Evolutionary conservation across 2,113 vertebrate species (phyloP), one percentile per base, ranked within the genome.

Genomic region (Macroglossus sobrinus): DNA sequence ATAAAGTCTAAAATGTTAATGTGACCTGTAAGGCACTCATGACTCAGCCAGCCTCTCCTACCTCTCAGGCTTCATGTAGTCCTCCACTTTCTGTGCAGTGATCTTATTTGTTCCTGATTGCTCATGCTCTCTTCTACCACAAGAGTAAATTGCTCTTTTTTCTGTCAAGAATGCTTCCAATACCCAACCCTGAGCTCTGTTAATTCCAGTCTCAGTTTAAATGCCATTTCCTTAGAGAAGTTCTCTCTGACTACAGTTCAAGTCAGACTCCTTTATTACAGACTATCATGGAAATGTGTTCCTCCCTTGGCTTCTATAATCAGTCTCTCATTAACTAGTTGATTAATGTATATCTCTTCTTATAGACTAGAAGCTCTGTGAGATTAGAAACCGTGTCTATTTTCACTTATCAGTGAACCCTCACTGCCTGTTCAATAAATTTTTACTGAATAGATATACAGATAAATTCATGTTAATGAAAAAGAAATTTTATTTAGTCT

Each of bases 241-340:
- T 19, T 59, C 45, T 84, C 40, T 61, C 90, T 57, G 45, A 38
- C 19, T 5, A 33, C 30, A 14, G 13, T 30, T 53, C 19, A 68
- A 8, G 24, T 40, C 66, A 66, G 61, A 30, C 33, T 81, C 18
- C n/a, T 45, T 78, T 61, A 53, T 43, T 92, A 35, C 16, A 43
- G 55, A 84, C 19, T 13, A 68, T 47, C 7, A 24, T 0, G 12
- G n/a, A 81, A 69, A 57, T 53, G 11, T 47, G 47, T 11, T 61
- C 16, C 84, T 78, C 68, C 64, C 79, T 74, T 38, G 19, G 47
- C 55, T 68, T 35, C 55, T 30, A 4, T 33, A 72, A 78, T 64
- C 53, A 69, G 68, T 63, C 24, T 68, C 72, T 85, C 35, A 28
- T 81, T 40, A 87, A 88, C 63, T 59, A 57, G 43, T 24, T 94